phyloP scores from a whole-genome alignment of 1,140 invertebrate species.

The Zelostemma sp. region DNA sequence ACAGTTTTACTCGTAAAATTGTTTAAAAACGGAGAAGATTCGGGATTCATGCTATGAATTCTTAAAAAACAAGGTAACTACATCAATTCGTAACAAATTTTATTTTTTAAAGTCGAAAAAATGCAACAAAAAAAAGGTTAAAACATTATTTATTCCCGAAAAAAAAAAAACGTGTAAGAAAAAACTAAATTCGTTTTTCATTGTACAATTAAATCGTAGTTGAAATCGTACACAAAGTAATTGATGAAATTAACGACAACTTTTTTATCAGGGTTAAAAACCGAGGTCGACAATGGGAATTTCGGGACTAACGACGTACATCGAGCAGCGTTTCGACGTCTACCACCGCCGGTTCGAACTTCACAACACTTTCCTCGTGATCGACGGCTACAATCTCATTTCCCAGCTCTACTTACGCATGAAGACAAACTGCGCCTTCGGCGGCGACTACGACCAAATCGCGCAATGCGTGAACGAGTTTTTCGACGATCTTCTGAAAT shows the following conservation, averaged over 20 bases:
- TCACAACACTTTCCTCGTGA: constrained; percentile 79
- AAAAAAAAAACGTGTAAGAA: too few species aligned
- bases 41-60: too few species aligned
- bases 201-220: not conserved
- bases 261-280: not conserved
- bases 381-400: constrained; percentile 86
- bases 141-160: not conserved
- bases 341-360: constrained; percentile 77
- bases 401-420: constrained; percentile 78
- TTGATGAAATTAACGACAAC: not conserved
- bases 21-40: too few species aligned
- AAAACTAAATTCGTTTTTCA: too few species aligned
- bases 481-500: constrained; percentile 79
- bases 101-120: not conserved
- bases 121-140: not conserved
- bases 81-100: too few species aligned
- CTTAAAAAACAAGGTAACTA: too few species aligned
- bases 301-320: constrained; percentile 83
- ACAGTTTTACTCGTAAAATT: too few species aligned
- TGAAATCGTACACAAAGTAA: too few species aligned
- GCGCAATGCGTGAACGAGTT: constrained; percentile 75
- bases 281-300: constrained; percentile 77
- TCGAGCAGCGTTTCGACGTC: constrained; percentile 76
- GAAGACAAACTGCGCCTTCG: constrained; percentile 80
- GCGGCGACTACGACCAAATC: constrained; percentile 89